A percentile compares a stretch with the other conserved stretches of the same genome.
These are phyloP conservation scores for Sorex fumeus DNA, from an alignment of 2,113 vertebrate genomes.

Conservation along the genomic window DNA sequence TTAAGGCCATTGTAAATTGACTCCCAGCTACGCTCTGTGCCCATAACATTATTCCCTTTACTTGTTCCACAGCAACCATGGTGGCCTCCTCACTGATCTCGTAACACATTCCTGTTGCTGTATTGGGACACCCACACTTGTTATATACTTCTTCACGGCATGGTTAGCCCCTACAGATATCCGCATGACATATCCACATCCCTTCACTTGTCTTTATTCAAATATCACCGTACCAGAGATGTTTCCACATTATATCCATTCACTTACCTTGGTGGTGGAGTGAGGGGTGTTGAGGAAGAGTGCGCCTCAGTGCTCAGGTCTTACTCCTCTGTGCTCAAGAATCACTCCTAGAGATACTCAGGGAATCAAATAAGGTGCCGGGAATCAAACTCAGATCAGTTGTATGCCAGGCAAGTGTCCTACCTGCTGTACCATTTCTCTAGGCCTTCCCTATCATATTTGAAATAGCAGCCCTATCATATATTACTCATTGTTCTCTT, in stretches of 20 bases:
- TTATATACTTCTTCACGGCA: background rate
- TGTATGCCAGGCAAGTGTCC: no score
- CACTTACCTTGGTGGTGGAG: no score
- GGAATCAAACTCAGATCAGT: no score
- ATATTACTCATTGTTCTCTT: background rate
- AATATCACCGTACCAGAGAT: background rate
- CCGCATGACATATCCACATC: background rate
- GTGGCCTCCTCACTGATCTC: background rate
- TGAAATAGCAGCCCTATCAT: background rate
- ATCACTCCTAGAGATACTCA: no score
- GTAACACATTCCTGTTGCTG: background rate
- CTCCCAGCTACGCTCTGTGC: background rate
- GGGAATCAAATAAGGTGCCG: no score
- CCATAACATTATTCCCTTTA: background rate
- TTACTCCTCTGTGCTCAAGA: no score
- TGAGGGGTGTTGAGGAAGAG: no score
- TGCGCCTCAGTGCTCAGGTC: no score
- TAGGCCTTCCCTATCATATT: background rate
- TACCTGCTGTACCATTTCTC: background rate
- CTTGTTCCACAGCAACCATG: background rate
- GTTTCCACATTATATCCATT: background rate
- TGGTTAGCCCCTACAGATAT: background rate
- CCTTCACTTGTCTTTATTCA: conserved; percentile 41
- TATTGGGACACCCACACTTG: background rate
- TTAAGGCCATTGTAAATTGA: background rate